Evolutionary conservation across 2,888 invertebrate species (phyloP), one percentile per base, ranked within the genome.

Genomic region (Hydriomena furcata): DNA sequence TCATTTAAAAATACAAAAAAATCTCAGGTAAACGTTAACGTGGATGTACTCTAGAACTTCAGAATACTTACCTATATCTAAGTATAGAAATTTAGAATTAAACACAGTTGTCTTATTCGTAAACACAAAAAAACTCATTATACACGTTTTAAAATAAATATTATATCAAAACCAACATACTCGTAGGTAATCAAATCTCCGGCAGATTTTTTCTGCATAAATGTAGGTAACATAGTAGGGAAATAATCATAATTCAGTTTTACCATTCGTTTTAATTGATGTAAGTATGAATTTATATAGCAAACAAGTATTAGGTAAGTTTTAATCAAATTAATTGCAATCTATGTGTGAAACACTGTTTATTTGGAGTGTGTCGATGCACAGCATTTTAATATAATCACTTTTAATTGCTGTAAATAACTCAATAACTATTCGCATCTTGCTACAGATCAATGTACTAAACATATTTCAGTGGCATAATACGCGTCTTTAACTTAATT

Each of bases 331-430:
- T 48, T 41, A 52, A 46, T 52, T 48, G 37, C 43, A 47, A 50
- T 37, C 12, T 52, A 49, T 58, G 60, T 58, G 58, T 55, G 36
- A 53, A 53, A 53, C 51, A 46, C 45, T 49, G 30, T 55, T 32
- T 47, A 52, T 54, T 47, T 54, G 8, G 41, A 58, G 58, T 55
- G 51, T 58, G 53, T 45, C 37, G 12, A 48, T 51, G 60, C 60
- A 60, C 60, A 50, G 53, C 53, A 36, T 58, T 46, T 41, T 34
- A 46, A 31, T 43, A 41, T 46, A 50, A 21, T 44, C 55, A 54
- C 55, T 46, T 27, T 37, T 41, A 41, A 50, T 34, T 49, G 32
- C 50, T 60, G 48, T 60, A 54, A 43, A 55, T 55, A 57, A 48
- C 31, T 46, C 35, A 27, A 45, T 37, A 38, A 44, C 35, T 42